phyloP scores from a whole-genome alignment of 2,888 invertebrate species.

The Steinernema carpocapsae region DNA sequence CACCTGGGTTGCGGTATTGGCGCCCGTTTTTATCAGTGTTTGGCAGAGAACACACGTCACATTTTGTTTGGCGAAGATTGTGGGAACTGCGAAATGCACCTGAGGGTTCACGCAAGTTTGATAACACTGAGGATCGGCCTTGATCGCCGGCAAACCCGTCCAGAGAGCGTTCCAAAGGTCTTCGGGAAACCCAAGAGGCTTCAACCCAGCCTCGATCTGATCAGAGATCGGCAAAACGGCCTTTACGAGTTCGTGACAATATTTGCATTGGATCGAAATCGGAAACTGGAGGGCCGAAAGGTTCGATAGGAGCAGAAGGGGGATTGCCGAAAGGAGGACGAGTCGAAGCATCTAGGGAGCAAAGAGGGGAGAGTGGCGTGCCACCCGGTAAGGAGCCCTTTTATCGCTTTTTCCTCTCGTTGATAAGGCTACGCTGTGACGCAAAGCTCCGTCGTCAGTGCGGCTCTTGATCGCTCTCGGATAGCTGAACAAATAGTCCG shows the following conservation, averaged over 20 bases:
- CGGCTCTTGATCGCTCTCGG: background rate
- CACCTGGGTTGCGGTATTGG: background rate
- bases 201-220: background rate
- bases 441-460: background rate
- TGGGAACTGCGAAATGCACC: background rate
- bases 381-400: background rate
- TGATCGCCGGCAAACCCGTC: background rate
- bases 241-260: background rate
- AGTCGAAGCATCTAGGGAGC: background rate
- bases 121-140: background rate
- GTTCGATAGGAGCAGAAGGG: background rate
- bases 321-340: background rate
- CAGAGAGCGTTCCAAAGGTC: background rate
- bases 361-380: background rate
- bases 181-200: background rate
- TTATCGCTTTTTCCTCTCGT: background rate
- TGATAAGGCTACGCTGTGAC: slow-evolving; percentile 27
- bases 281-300: slow-evolving; percentile 21
- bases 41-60: slow-evolving; percentile 2
- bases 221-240: background rate
- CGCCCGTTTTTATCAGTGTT: background rate
- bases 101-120: background rate
- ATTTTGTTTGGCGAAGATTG: background rate
- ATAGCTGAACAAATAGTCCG: slow-evolving; percentile 4
- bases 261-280: background rate